Evolutionary conservation across 1,140 invertebrate genomes (phyloP), one percentile per base, ranked within the genome.

Genomic region (Drosophila ambigua): DNA sequence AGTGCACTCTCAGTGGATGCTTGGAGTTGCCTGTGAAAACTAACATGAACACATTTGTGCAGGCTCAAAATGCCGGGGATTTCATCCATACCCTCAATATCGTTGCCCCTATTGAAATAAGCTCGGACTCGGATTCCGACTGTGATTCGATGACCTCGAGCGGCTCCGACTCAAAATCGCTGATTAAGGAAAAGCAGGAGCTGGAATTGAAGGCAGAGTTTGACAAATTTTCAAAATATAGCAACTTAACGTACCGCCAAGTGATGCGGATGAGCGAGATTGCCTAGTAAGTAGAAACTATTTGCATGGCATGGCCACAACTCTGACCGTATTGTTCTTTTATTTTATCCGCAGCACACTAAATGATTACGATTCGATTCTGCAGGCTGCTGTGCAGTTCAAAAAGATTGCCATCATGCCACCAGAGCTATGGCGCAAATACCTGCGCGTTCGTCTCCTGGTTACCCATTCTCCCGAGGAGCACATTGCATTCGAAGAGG

Each of bases 381-480:
- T 82, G 24, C 3, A 39, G 5, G 48, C 78, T 1, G 13, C 87
- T 4, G 39, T 1, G 2, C 6, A 55, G 13, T 44, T 78, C 20
- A 43, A 67, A 5, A 43, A 50, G 3, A n/a, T 46, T 2, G 35
- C 53, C 24, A 51, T 51, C 28, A 64, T 85, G 8, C 82, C 82
- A 15, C 41, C 82, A 0, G 48, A 85, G 7, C 50, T 85, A 3
- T 85, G 81, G 81, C 39, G 81, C 0, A 61, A 67, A 0, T 87
- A 85, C 43, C 52, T 85, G 1, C 74, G 71, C 45, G 57, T 53
- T 0, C 45, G 54, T 0, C 26, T 64, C 13, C 53, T 59, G 13
- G 82, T 87, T 0, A 82, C 82, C 5, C 82, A 85, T 16, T 78
- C 82, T 0, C 4, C 48, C 0, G 59, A 62, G 2, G 82, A 85